Base-by-base conservation (phyloP, 2,113 vertebrate species). In the Rhombomys opimus region DNA sequence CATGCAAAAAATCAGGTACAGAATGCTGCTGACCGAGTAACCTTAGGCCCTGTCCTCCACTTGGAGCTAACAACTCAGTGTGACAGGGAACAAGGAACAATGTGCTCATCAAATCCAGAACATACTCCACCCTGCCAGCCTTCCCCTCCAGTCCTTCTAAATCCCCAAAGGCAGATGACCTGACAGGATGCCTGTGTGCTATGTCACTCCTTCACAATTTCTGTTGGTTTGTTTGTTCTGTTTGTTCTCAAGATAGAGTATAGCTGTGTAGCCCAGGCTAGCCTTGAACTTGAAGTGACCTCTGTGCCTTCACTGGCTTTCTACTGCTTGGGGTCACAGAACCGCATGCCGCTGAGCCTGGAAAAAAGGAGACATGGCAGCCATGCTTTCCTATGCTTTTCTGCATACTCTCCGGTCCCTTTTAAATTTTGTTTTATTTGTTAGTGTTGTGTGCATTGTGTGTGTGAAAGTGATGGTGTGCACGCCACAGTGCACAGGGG, bases 31-130 rank as follows among this genome's bases (percentile, higher is more conserved):
- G 50, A 32, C 84, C n/a, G 61, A 52, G n/a, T 50, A 30, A 25
- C 75, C n/a, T 0, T 2, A 3, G 63, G 22, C 5, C 32, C 59
- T 1, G 1, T 38, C 27, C 35, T 77, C 57, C 15, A 15, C 0
- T n/a, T 35, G 52, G 59, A 50, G 65, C 50, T 89, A 68, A 75
- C 73, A 41, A 5, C 52, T 25, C 11, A 2, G 2, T 20, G 15
- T 38, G 82, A 41, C 54, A 22, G 10, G 12, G 57, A 22, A 54
- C n/a, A 35, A 73, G 54, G 85, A 92, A 57, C 7, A 41, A 65
- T 9, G 27, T 30, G 14, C 38, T 18, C 75, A 11, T 38, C 41
- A 10, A 0, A 65, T 85, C 35, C 57, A 68, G n/a, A 38, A 57
- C 12, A 2, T 35, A 52, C 61, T n/a, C 15, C 32, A 6, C 46